phyloP scores from a whole-genome alignment of 2,888 invertebrate species.

The Teleiodes luculella region DNA sequence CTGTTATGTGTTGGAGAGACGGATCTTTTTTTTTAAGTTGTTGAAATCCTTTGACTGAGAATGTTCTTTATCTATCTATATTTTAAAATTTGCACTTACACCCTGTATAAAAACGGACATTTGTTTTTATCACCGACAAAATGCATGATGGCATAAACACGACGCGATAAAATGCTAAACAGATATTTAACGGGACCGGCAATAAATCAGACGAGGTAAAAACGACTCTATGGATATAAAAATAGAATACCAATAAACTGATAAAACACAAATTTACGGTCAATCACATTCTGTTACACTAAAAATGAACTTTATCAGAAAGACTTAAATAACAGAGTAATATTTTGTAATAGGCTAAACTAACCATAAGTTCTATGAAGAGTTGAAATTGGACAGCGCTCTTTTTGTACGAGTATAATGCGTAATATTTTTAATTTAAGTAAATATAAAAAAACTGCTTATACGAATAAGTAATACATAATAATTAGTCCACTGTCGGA shows the following conservation, averaged over 20 bases:
- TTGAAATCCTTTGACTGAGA: no score
- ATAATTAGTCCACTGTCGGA: no score
- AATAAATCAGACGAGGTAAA: background rate
- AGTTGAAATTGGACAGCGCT: background rate
- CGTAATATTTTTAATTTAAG: background rate
- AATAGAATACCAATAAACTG: constrained; percentile 2
- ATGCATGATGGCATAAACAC: background rate
- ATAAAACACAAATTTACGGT: background rate
- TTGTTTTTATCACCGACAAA: background rate
- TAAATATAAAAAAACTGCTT: no score
- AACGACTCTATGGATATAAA: background rate
- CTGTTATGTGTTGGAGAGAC: no score
- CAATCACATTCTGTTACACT: background rate
- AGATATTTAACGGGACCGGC: background rate
- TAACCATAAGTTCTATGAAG: background rate
- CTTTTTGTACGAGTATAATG: background rate
- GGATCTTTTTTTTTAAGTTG: no score
- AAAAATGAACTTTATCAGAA: background rate
- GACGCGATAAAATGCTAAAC: background rate
- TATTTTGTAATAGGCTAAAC: background rate
- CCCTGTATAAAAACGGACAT: background rate
- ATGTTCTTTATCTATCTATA: no score
- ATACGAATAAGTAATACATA: no score
- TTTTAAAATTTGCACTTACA: no score
- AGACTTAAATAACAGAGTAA: background rate